Evolutionary conservation across 2,113 vertebrate genomes (phyloP).

Genomic region (Grammomys dolichurus): DNA sequence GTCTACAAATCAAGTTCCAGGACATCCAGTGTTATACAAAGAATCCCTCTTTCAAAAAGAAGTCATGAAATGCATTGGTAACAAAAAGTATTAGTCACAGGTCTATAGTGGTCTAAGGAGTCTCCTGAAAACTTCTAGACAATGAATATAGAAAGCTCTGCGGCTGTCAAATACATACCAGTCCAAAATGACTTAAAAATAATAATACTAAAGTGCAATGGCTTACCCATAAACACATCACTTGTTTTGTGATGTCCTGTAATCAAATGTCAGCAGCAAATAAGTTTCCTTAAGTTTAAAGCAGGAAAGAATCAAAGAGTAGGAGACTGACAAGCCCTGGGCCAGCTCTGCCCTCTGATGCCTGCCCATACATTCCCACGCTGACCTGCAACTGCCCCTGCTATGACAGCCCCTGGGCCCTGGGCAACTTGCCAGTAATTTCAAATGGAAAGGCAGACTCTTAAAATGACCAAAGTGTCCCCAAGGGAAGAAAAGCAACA

Average conservation of each 20-base stretch:
- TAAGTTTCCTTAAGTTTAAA: slow-evolving; percentile 60
- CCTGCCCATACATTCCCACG: slow-evolving; percentile 55
- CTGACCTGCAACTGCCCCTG: slow-evolving; percentile 42
- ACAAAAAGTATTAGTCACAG: not conserved
- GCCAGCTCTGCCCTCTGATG: slow-evolving; percentile 69
- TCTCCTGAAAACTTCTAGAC: not conserved
- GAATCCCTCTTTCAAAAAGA: not conserved
- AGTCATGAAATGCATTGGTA: not conserved
- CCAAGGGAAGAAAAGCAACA: slow-evolving; percentile 78
- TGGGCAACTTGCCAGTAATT: slow-evolving; percentile 46
- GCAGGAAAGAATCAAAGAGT: slow-evolving; percentile 42
- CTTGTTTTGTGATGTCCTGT: slow-evolving; percentile 51
- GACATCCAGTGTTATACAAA: not conserved
- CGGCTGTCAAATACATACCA: not conserved
- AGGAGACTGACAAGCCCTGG: slow-evolving; percentile 64
- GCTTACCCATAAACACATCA: slow-evolving; percentile 25
- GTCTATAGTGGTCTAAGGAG: not conserved
- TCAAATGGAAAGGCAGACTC: slow-evolving; percentile 71
- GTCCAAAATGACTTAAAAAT: not conserved
- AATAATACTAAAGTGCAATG: not conserved
- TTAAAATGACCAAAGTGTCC: slow-evolving; percentile 75
- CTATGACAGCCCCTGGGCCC: slow-evolving; percentile 18
- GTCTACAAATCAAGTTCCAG: not conserved
- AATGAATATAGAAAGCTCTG: not conserved
- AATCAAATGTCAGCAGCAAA: slow-evolving; percentile 73